Base-by-base conservation (phyloP, 2,113 vertebrate species). In the Plecotus auritus region DNA sequence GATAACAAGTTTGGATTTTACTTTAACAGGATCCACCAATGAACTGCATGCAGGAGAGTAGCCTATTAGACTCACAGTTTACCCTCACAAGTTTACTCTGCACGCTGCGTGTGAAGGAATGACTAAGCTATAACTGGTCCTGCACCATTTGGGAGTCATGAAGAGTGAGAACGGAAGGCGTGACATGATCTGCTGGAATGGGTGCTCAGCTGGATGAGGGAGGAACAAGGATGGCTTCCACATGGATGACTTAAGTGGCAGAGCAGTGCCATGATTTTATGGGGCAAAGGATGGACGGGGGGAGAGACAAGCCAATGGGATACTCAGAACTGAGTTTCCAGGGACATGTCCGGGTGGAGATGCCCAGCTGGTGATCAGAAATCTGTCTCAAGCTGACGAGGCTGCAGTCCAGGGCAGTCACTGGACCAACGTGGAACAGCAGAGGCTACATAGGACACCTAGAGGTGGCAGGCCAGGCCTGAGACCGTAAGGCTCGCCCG, bases 171-270 rank as follows among this genome's bases (percentile, higher is more conserved):
- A 9, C n/a, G 20, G 12, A 32, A 47, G 22, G 7, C 13, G 0
- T 7, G 74, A 28, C 13, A 17, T 1, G 3, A 26, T 32, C 23
- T 51, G 54, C 13, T 64, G 74, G 54, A 17, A 42, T 18, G 0
- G 66, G 32, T 4, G 37, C 11, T 14, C 37, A 26, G 69, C 40
- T 1, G 66, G 69, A 54, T 9, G 10, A 66, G 20, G 35, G 30
- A 30, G 61, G 49, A 13, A 1, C 72, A 9, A 12, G 7, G 35
- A n/a, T 2, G 47, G 22, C 40, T 82, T 76, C 59, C 74, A 49
- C 74, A 5, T 0, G 1, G 47, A 22, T 32, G 61, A 47, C 37
- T n/a, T 8, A 7, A 23, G n/a, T 12, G 51, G 10, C 30, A 4
- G 18, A 37, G 35, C 76, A 18, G 23, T 0, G 12, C 72, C 64